These are phyloP conservation scores for Caradrina kadenii DNA, from an alignment of 2,888 invertebrate species.

Conservation along the genomic window DNA sequence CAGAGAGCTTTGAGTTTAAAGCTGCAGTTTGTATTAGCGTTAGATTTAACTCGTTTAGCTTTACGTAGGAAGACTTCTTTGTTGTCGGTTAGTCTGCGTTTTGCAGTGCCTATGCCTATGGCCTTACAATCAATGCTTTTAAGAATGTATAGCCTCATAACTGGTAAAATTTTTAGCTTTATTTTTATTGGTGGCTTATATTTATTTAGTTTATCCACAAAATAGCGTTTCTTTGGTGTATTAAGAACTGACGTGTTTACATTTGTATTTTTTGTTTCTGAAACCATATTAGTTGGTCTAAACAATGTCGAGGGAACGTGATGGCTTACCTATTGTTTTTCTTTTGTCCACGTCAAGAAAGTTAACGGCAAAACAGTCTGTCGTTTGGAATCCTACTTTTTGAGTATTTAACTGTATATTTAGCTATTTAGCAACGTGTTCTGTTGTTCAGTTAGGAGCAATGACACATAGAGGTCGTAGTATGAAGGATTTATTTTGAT, in stretches of 20 bases:
- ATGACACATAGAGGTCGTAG: slow-evolving; percentile 32
- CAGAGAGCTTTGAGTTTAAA: too few relatives aligned
- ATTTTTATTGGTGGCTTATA: neutral
- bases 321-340: slow-evolving; percentile 34
- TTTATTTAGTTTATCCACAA: neutral
- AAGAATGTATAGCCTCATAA: neutral
- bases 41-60: too few relatives aligned
- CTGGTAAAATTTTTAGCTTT: neutral
- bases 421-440: slow-evolving; percentile 24
- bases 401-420: slow-evolving; percentile 37
- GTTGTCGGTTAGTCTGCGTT: neutral
- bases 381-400: slow-evolving; percentile 36
- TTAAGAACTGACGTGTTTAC: neutral
- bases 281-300: slow-evolving; percentile 27
- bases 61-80: too few relatives aligned
- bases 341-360: slow-evolving; percentile 22
- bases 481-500: slow-evolving; percentile 6
- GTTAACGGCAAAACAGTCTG: slow-evolving; percentile 28
- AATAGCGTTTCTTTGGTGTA: neutral
- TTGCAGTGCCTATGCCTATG: too few relatives aligned
- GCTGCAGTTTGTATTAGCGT: too few relatives aligned
- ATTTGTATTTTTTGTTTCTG: slow-evolving; percentile 6
- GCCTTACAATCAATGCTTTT: neutral
- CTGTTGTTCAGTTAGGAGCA: slow-evolving; percentile 51
- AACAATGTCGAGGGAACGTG: slow-evolving; percentile 9